These are phyloP conservation scores for Archilochus colubris DNA, from an alignment of 2,113 vertebrate species.

Conservation along the genomic window DNA sequence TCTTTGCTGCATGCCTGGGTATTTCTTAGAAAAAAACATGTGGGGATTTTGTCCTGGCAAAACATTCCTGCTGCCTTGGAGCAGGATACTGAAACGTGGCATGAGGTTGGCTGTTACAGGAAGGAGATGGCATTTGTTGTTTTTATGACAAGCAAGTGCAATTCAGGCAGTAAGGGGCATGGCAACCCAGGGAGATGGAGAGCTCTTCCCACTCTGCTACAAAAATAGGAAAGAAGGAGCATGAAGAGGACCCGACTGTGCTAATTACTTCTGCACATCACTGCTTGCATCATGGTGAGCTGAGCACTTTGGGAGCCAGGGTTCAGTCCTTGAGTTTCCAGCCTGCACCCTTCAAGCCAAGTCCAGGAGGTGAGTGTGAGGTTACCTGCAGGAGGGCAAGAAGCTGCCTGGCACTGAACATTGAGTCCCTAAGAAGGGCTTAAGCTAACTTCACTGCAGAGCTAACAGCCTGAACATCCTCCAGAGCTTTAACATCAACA, in stretches of 20 bases:
- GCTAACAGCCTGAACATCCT: neutral
- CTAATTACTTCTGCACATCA: neutral
- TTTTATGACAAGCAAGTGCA: neutral
- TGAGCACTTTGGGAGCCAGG: neutral
- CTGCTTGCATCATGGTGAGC: neutral
- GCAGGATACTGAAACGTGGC: neutral
- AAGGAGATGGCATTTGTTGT: neutral
- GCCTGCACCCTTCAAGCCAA: neutral
- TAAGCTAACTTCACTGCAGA: neutral
- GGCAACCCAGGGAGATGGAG: neutral
- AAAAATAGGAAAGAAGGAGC: neutral
- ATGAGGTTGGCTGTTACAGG: neutral
- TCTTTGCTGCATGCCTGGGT: neutral
- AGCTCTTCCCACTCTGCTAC: neutral
- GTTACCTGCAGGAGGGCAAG: neutral
- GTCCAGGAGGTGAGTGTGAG: fast-evolving
- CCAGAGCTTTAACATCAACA: neutral
- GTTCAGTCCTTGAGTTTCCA: neutral
- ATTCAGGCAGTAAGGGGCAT: neutral
- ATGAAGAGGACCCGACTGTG: neutral
- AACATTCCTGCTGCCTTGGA: neutral
- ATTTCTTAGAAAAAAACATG: neutral
- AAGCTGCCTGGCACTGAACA: neutral
- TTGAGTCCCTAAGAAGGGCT: neutral
- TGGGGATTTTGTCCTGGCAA: neutral